A percentile compares a stretch with the other conserved stretches of the same genome.
Evolutionary conservation across 1,140 invertebrate species (phyloP).

Genomic region (Lanistes nyassanus): DNA sequence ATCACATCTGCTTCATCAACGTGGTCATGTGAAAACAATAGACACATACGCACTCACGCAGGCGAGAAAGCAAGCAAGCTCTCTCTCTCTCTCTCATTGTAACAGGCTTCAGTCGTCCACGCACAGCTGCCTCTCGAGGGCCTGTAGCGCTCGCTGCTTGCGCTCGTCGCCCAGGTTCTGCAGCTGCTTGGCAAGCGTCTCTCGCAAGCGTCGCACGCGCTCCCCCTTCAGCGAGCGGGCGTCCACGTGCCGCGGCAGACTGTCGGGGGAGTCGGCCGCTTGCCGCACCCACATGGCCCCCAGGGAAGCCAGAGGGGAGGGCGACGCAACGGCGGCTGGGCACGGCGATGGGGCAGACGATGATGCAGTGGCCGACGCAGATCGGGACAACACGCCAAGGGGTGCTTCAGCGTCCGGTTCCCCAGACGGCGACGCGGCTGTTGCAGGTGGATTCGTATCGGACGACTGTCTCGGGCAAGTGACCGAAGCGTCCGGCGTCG

Average conservation of each 20-base stretch:
- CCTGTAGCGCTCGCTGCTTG: constrained; percentile 17
- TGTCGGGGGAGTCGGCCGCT: constrained; percentile 13
- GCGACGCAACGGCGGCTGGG: neutral
- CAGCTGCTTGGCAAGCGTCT: constrained; percentile 14
- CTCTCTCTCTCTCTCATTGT: too few species aligned
- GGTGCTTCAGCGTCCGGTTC: too few species aligned
- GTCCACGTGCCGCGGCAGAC: neutral
- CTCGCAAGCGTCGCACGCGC: neutral
- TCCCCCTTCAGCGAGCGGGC: constrained; percentile 15
- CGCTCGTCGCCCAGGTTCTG: constrained; percentile 7
- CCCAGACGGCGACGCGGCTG: too few species aligned
- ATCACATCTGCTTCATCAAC: too few species aligned
- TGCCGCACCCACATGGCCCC: constrained; percentile 19
- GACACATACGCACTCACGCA: too few species aligned
- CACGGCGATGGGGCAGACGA: neutral
- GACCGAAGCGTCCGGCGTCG: too few species aligned
- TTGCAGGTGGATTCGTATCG: too few species aligned
- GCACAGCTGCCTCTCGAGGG: constrained; percentile 6
- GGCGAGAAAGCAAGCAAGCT: too few species aligned
- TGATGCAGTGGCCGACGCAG: too few species aligned
- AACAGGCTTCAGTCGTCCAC: too few species aligned
- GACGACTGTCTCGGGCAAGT: neutral
- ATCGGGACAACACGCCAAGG: too few species aligned
- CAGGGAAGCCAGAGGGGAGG: constrained; percentile 9
- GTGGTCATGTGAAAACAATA: too few species aligned